Evolutionary conservation across 2,797 vertebrate species (phyloP).

Genomic region (Pampus argenteus): DNA sequence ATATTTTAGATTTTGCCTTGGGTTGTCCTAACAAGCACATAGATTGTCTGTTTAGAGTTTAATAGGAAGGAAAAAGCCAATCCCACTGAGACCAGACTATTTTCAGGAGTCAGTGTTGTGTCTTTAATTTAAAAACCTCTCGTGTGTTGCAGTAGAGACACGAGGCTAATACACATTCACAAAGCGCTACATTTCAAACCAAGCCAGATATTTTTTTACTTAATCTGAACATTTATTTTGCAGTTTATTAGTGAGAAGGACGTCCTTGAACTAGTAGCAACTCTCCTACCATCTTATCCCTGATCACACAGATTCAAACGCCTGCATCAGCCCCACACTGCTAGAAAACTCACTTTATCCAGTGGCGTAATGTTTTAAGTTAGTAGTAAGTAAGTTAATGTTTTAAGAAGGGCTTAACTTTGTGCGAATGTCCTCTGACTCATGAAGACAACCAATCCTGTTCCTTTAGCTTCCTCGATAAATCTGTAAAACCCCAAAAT

Average conservation of each 20-base stretch:
- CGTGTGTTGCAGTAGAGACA: slow-evolving; percentile 20
- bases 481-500: no score
- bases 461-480: no score
- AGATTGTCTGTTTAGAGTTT: slow-evolving; percentile 45
- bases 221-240: slow-evolving; percentile 7
- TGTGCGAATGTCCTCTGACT: no score
- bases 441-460: no score
- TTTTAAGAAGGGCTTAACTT: no score
- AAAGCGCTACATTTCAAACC: slow-evolving; percentile 5
- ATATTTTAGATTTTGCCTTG: slow-evolving; percentile 52
- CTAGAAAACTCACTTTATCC: no score
- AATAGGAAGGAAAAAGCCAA: slow-evolving; percentile 42
- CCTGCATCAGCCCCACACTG: no score
- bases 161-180: slow-evolving; percentile 18
- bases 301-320: neutral
- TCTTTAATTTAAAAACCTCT: slow-evolving; percentile 23
- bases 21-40: slow-evolving; percentile 38
- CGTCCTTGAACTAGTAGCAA: neutral
- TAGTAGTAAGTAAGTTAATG: no score
- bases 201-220: slow-evolving; percentile 11
- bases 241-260: neutral
- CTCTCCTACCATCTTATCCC: no score
- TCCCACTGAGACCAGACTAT: slow-evolving; percentile 27
- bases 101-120: slow-evolving; percentile 15
- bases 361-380: no score